phyloP scores from a whole-genome alignment of 2,888 invertebrate genomes.

The Tipula vernalis region DNA sequence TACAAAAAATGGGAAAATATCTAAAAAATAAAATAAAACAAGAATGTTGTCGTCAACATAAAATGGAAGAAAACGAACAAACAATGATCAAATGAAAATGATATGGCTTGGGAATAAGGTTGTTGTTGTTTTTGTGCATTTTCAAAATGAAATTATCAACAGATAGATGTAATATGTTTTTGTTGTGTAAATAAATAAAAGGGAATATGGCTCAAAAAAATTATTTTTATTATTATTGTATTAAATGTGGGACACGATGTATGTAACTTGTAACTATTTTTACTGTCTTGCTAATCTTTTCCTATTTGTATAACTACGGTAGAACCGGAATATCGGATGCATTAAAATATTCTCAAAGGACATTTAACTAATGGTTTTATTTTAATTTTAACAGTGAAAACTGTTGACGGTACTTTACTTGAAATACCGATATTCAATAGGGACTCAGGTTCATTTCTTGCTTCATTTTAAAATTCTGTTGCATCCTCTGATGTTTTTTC shows the following conservation, averaged over 20 bases:
- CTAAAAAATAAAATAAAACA: background rate
- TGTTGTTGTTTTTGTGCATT: background rate
- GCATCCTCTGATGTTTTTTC: too few relatives aligned
- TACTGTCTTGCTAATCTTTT: background rate
- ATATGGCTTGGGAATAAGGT: background rate
- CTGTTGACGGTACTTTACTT: background rate
- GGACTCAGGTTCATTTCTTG: too few relatives aligned
- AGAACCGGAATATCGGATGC: background rate
- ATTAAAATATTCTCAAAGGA: background rate
- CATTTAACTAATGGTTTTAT: background rate
- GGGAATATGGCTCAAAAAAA: background rate
- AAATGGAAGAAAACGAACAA: background rate
- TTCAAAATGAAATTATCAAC: background rate
- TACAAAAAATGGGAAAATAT: background rate
- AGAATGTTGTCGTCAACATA: background rate
- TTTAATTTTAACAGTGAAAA: background rate
- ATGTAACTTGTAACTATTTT: background rate
- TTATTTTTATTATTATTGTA: background rate
- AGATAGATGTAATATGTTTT: background rate
- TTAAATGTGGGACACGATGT: background rate
- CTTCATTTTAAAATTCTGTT: too few relatives aligned
- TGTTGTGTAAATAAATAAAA: background rate
- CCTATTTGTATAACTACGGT: background rate
- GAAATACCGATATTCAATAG: background rate
- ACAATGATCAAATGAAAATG: background rate